Evolutionary conservation across 2,797 vertebrate genomes (phyloP).

Genomic region (Linurgus olivaceus): DNA sequence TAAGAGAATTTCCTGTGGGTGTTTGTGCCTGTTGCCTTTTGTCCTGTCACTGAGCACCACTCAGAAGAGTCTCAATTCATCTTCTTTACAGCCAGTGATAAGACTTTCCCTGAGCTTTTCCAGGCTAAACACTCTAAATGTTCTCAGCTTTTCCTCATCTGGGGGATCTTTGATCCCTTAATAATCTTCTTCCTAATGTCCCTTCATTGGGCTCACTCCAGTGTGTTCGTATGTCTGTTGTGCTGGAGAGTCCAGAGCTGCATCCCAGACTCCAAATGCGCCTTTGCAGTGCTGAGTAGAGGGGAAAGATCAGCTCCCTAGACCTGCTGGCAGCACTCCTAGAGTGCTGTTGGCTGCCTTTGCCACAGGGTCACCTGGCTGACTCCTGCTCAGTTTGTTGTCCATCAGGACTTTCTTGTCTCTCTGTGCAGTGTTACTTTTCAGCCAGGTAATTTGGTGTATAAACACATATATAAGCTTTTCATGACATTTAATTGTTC

Average conservation of each 20-base stretch:
- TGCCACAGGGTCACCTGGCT: not conserved
- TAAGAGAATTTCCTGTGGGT: not conserved
- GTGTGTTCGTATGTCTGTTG: not conserved
- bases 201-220: not conserved
- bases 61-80: not conserved
- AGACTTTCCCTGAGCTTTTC: not conserved
- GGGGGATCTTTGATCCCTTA: not conserved
- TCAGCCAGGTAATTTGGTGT: not conserved
- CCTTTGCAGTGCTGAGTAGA: not conserved
- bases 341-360: fast-evolving
- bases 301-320: not conserved
- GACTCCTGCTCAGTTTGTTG: not conserved
- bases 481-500: not conserved
- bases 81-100: not conserved
- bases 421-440: not conserved
- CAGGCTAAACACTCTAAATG: not conserved
- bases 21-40: not conserved
- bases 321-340: not conserved
- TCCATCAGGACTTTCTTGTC: not conserved
- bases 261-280: too few species aligned
- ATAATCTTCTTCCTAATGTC: not conserved
- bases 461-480: not conserved
- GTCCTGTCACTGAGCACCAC: not conserved
- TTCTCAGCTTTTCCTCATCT: not conserved
- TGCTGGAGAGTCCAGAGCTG: not conserved